These are phyloP conservation scores for Mustela lutreola DNA, from an alignment of 2,113 vertebrate genomes.

Conservation along the genomic window DNA sequence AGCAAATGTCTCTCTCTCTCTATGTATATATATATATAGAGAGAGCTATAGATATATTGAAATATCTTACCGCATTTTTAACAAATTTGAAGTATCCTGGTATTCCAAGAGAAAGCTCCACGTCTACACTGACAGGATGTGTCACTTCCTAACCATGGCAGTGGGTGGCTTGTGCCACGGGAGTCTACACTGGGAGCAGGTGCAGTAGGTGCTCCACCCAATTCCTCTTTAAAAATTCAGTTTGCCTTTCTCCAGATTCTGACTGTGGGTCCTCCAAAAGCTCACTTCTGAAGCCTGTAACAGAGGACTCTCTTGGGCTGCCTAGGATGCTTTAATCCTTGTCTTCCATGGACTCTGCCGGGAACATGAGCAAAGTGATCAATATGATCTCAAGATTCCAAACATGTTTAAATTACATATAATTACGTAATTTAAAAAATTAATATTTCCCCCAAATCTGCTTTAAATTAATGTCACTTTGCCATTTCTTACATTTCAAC, in stretches of 20 bases:
- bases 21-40: too few species aligned
- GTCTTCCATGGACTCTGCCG: too few species aligned
- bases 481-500: not conserved
- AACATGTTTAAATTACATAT: too few species aligned
- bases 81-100: not conserved
- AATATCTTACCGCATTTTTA: not conserved
- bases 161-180: not conserved
- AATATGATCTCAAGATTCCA: not conserved
- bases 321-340: too few species aligned
- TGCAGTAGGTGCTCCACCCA: accelerated
- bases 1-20: not conserved
- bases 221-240: too few species aligned
- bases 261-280: not conserved
- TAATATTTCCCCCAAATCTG: not conserved
- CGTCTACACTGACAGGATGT: too few species aligned
- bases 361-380: not conserved
- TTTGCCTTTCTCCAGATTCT: not conserved
- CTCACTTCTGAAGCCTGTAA: not conserved
- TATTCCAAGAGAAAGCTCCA: not conserved
- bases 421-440: not conserved
- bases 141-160: not conserved
- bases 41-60: too few species aligned
- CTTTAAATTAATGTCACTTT: not conserved
- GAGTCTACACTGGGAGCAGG: not conserved
- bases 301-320: not conserved